Evolutionary conservation across 2,113 vertebrate genomes (phyloP).

Genomic region (Furnarius figulus): DNA sequence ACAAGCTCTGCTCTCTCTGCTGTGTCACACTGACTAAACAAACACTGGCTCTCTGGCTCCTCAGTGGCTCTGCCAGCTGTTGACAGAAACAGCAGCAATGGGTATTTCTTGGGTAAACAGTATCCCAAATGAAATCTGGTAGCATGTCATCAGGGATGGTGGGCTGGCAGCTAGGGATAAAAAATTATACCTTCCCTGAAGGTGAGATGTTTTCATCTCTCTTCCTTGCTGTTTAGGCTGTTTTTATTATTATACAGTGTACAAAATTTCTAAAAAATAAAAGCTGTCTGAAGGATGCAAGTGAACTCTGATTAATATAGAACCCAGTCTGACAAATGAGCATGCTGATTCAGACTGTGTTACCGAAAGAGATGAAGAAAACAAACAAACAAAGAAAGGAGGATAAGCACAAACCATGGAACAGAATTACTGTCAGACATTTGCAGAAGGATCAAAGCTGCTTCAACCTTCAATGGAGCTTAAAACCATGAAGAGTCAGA

Average conservation of each 20-base stretch:
- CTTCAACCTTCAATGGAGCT: not conserved
- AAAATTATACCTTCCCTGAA: not conserved
- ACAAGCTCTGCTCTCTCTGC: not conserved
- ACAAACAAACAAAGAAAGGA: not conserved
- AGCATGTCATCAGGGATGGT: not conserved
- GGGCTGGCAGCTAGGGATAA: not conserved
- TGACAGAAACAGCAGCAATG: not conserved
- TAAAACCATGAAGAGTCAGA: not conserved
- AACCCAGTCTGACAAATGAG: not conserved
- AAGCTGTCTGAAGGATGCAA: not conserved
- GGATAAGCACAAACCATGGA: not conserved
- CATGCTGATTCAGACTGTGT: not conserved
- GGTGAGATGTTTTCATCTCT: not conserved
- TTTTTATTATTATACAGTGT: not conserved
- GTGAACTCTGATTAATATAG: not conserved
- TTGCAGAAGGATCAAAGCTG: conserved; percentile 6
- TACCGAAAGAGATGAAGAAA: not conserved
- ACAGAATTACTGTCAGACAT: not conserved
- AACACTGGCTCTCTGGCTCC: not conserved
- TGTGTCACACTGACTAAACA: not conserved
- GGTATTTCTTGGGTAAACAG: not conserved
- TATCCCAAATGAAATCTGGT: not conserved
- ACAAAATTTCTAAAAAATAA: not conserved
- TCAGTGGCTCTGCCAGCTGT: not conserved
- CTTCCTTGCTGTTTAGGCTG: not conserved